These are phyloP conservation scores for Aelia acuminata DNA, from an alignment of 2,888 invertebrate species.

Conservation along the genomic window DNA sequence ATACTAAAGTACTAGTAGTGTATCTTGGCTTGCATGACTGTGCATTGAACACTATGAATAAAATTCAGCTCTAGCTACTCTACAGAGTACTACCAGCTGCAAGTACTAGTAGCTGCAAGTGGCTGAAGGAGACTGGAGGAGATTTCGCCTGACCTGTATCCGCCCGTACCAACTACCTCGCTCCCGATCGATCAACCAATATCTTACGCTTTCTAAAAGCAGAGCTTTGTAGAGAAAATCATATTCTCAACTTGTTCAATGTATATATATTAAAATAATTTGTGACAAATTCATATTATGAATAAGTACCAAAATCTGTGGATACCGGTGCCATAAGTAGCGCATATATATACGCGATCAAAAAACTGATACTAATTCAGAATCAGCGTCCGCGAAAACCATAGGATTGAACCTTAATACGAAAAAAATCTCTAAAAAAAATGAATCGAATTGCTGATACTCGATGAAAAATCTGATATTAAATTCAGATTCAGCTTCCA, in stretches of 20 bases:
- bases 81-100: neutral
- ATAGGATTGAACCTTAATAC: too few relatives aligned
- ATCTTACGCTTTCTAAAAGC: neutral
- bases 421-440: too few relatives aligned
- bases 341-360: too few relatives aligned
- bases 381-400: too few relatives aligned
- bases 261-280: too few relatives aligned
- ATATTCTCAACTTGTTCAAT: neutral
- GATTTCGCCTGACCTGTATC: neutral
- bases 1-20: neutral
- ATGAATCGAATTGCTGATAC: too few relatives aligned
- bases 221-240: neutral
- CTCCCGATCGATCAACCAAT: neutral
- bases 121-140: slow-evolving; percentile 32
- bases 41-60: neutral
- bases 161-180: neutral
- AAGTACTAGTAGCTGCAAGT: neutral
- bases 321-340: too few relatives aligned
- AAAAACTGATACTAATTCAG: too few relatives aligned
- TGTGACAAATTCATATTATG: too few relatives aligned
- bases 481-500: too few relatives aligned
- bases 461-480: too few relatives aligned
- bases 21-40: neutral
- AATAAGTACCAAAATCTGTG: too few relatives aligned
- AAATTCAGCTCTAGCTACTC: neutral